Base-by-base conservation (phyloP, 1,140 invertebrate species). In the Delia radicum region DNA sequence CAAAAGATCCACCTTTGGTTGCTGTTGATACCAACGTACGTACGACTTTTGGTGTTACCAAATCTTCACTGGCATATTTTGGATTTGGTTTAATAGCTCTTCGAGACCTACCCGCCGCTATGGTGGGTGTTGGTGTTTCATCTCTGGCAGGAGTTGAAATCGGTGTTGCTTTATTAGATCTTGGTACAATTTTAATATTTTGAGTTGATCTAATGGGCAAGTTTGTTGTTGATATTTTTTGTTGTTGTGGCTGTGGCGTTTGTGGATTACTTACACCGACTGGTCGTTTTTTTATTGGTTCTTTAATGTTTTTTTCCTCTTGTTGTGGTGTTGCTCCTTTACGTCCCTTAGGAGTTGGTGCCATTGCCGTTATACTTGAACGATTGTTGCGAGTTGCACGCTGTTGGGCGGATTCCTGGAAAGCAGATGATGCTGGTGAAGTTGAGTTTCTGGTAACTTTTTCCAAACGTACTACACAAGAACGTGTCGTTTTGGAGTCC, bases 21-120 rank as follows among this genome's bases (percentile, higher is more conserved):
- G 75, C 46, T 21, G n/a, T 29, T 0, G 63, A 26, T 28, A 29
- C 62, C 31, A 82, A 13, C 0, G 77, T 85, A n/a, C 48, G 74
- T 26, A 74, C 73, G 8, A 73, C 48, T 76, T 82, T 83, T 24
- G 82, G 80, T 69, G 84, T 85, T 0, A 85, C 81, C 37, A 85
- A 67, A 71, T 85, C 82, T 6, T 85, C 84, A 76, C 83, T 84
- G 12, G 80, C 78, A 73, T 86, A 86, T 74, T 84, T 86, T 0
- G 83, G 85, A 80, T 86, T 86, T 33, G 85, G 85, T 46, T 86
- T 86, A n/a, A 86, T 85, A 6, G 85, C 85, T 24, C 85, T 80
- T 33, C 83, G 73, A 1, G 84, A 84, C 0, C 83, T 78, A 21
- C 80, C 83, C 1, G 83, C 80, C 7, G 83, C 83, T 74, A 85